Conservation (phyloP, 2,888 invertebrate genomes). For the Parasteatoda lunata region DNA sequence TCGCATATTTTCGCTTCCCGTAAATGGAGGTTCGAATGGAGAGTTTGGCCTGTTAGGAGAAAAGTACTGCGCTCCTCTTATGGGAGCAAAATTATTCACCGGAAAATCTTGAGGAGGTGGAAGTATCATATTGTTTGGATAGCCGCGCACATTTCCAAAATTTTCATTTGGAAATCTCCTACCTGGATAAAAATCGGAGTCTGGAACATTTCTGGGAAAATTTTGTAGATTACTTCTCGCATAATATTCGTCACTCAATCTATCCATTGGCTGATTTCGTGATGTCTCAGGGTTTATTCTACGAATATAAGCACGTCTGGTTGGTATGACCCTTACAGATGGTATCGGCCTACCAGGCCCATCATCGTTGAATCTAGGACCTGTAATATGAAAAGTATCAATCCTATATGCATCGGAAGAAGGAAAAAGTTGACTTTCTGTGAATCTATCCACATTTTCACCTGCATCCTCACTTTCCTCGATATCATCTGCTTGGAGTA, state of each 20-base stretch:
- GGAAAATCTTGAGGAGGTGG: slow-evolving; percentile 31
- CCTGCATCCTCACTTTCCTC: background rate
- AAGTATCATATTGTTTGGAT: slow-evolving; percentile 12
- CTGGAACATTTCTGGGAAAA: slow-evolving; percentile 23
- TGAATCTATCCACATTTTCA: background rate
- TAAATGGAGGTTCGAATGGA: slow-evolving; percentile 19
- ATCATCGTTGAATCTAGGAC: slow-evolving; percentile 50
- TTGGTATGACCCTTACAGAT: slow-evolving; percentile 57
- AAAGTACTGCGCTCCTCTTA: slow-evolving; percentile 35
- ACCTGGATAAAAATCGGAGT: slow-evolving; percentile 23
- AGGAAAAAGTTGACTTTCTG: slow-evolving; percentile 4
- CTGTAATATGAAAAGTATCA: slow-evolving; percentile 53
- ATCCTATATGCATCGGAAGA: slow-evolving; percentile 4
- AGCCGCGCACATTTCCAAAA: slow-evolving; percentile 27
- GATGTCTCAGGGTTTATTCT: slow-evolving; percentile 43
- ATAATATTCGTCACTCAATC: slow-evolving; percentile 34
- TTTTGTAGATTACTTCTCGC: slow-evolving; percentile 43
- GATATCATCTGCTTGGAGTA: slow-evolving; percentile 26
- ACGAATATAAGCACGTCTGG: slow-evolving; percentile 54
- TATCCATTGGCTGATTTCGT: slow-evolving; percentile 34
- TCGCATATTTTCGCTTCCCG: slow-evolving; percentile 15
- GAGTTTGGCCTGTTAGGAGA: slow-evolving; percentile 37
- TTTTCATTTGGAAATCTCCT: slow-evolving; percentile 30
- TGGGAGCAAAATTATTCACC: slow-evolving; percentile 13
- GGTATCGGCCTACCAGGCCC: slow-evolving; percentile 49